A percentile compares a stretch with the other conserved stretches of the same genome.
Conservation (phyloP, 1,140 invertebrate genomes). For the Zaprionus tsacasi region DNA sequence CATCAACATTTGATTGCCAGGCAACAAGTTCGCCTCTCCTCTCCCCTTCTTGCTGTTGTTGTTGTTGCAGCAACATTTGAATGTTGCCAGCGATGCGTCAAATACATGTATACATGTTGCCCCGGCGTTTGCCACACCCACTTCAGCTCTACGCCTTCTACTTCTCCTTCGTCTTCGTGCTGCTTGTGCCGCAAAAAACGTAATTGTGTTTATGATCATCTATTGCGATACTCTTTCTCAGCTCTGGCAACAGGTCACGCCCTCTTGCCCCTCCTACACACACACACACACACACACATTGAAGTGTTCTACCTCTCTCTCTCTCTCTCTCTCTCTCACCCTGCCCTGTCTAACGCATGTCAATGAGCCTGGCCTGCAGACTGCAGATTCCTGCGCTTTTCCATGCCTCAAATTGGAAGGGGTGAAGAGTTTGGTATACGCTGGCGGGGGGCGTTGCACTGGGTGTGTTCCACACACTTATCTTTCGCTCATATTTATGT, state of each 20-base stretch:
- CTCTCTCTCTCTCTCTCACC: neutral
- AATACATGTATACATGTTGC: slow-evolving; percentile 39
- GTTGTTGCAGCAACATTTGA: slow-evolving; percentile 45
- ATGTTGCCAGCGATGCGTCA: slow-evolving; percentile 57
- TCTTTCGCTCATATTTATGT: slow-evolving; percentile 77
- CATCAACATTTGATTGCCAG: slow-evolving; percentile 35
- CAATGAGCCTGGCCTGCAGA: slow-evolving; percentile 56
- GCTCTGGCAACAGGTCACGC: slow-evolving; percentile 41
- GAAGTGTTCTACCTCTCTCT: neutral
- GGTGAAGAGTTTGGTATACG: neutral
- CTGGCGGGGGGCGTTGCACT: slow-evolving; percentile 1
- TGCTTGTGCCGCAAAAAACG: slow-evolving; percentile 46
- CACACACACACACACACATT: slow-evolving; percentile 14
- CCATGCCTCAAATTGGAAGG: too few species aligned
- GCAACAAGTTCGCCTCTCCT: neutral
- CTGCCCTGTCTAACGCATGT: slow-evolving; percentile 66
- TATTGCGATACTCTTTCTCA: slow-evolving; percentile 42
- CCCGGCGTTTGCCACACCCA: slow-evolving; percentile 50
- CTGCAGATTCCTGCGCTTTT: slow-evolving; percentile 1
- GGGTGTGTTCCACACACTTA: slow-evolving; percentile 76
- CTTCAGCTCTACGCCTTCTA: slow-evolving; percentile 10
- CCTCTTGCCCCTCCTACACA: slow-evolving; percentile 22
- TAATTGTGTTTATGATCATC: slow-evolving; percentile 60
- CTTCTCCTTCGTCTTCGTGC: neutral
- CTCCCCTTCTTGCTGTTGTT: neutral